A percentile compares a stretch with the other conserved stretches of the same genome.
Evolutionary conservation across 1,140 invertebrate genomes (phyloP).

Genomic region (Leptinotarsa defecta): DNA sequence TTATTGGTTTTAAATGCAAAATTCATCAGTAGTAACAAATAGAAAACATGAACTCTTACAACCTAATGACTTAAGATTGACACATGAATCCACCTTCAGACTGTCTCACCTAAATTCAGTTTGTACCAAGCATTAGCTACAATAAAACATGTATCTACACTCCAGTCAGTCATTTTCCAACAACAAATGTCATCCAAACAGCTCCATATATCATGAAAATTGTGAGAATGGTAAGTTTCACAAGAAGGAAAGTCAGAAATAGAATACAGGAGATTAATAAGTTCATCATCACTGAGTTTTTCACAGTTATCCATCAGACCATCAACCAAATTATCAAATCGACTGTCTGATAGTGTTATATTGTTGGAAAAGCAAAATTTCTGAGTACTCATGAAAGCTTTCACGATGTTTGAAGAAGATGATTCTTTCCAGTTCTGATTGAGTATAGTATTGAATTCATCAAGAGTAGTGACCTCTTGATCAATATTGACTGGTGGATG

Average conservation of each 20-base stretch:
- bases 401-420: constrained; percentile 47
- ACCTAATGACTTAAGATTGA: too few species aligned
- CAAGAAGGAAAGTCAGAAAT: constrained; percentile 54
- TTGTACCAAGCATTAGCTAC: constrained; percentile 61
- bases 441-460: constrained; percentile 39
- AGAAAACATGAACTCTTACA: too few species aligned
- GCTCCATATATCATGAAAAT: constrained; percentile 62
- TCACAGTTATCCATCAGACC: constrained; percentile 54
- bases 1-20: too few species aligned
- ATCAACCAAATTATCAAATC: constrained; percentile 56
- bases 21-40: too few species aligned
- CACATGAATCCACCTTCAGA: too few species aligned
- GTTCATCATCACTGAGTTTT: constrained; percentile 56
- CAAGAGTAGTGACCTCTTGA: constrained; percentile 19
- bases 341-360: constrained; percentile 51
- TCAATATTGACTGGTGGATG: neutral
- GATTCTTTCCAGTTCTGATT: constrained; percentile 42
- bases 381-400: constrained; percentile 53
- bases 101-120: constrained; percentile 49
- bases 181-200: constrained; percentile 61
- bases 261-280: constrained; percentile 52
- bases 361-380: constrained; percentile 52
- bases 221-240: constrained; percentile 48
- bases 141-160: constrained; percentile 55
- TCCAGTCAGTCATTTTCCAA: constrained; percentile 54